Base-by-base conservation (phyloP, 2,888 invertebrate species). In the Osmoderma eremita region DNA sequence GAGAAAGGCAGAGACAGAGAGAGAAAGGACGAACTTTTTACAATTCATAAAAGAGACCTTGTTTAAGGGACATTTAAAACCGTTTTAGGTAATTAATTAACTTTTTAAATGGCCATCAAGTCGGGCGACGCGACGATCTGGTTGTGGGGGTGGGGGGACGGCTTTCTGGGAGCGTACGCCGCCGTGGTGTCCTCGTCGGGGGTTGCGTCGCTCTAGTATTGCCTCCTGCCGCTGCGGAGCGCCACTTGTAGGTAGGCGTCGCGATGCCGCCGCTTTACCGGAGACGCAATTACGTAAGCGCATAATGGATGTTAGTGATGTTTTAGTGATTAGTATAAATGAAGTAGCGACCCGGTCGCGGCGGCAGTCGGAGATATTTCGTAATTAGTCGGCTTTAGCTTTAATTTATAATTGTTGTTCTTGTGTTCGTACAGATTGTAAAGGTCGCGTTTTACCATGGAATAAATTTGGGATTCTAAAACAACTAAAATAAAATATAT, bases 51-150 rank as follows among this genome's bases (percentile, higher is more conserved):
- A 49, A 50, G 62, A 45, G 61, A 54, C 53, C 53, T 41, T 38
- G 54, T 51, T 50, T 51, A 62, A 67, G 48, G 63, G 66, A 75
- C 70, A 72, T 71, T 72, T 70, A 70, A 69, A 78, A 78, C 75
- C 75, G 77, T 78, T 80, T 79, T 78, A 78, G 78, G 78, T 79
- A 80, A 80, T 80, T 81, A 81, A 81, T 81, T 80, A 80, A 80
- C 77, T 78, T 79, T 78, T 78, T 78, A 78, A 77, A 76, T 76
- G 74, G 74, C 76, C 75, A 74, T 76, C 69, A 65, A 69, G 63
- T 51, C 63, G 69, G 63, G 67, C 54, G 68, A 38, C 67, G 67
- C 42, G 62, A 22, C 63, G 41, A n/a, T 18, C 2, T 8, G n/a
- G 18, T 17, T 17, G 12, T 4, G 71, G 71, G 68, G 67, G 15